Percentiles rank a stretch among this genome's conserved stretches.
These are phyloP conservation scores for Drosophila ironensis DNA, from an alignment of 1,140 invertebrate species.

Conservation along the genomic window DNA sequence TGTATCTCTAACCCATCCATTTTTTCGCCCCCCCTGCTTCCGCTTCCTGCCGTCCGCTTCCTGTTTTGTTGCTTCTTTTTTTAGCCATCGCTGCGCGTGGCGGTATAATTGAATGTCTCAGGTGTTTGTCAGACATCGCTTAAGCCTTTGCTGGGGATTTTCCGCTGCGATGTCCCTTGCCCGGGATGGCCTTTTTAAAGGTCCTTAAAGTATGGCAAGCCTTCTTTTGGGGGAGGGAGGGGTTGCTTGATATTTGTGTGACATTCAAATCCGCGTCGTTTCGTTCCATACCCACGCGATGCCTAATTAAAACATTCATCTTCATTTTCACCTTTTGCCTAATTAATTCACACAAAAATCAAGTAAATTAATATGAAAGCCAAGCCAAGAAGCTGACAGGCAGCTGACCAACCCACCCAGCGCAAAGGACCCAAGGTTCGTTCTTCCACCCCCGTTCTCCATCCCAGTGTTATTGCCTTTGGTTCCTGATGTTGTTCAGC, in stretches of 20 bases:
- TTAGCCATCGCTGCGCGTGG: conserved; percentile 41
- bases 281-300: conserved; percentile 17
- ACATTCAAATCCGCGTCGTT: conserved; percentile 73
- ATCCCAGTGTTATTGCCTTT: conserved; percentile 38
- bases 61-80: conserved; percentile 6
- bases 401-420: conserved; percentile 54
- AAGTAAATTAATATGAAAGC: conserved; percentile 81
- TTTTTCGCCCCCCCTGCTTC: neutral
- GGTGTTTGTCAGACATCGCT: conserved; percentile 81
- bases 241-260: conserved; percentile 20
- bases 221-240: neutral
- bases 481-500: conserved; percentile 37
- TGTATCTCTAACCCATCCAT: neutral
- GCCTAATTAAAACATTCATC: conserved; percentile 82
- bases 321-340: conserved; percentile 82
- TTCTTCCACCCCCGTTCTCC: neutral
- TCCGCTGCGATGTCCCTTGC: conserved; percentile 17
- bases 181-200: conserved; percentile 55
- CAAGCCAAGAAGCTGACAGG: conserved; percentile 75
- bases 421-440: too few species aligned
- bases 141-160: conserved; percentile 81
- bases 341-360: conserved; percentile 82
- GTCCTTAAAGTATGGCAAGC: conserved; percentile 58
- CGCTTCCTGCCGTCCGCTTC: neutral
- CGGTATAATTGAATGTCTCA: conserved; percentile 82